A percentile compares a stretch with the other conserved stretches of the same genome.
phyloP scores from a whole-genome alignment of 2,113 vertebrate species.

The Taxidea taxus region DNA sequence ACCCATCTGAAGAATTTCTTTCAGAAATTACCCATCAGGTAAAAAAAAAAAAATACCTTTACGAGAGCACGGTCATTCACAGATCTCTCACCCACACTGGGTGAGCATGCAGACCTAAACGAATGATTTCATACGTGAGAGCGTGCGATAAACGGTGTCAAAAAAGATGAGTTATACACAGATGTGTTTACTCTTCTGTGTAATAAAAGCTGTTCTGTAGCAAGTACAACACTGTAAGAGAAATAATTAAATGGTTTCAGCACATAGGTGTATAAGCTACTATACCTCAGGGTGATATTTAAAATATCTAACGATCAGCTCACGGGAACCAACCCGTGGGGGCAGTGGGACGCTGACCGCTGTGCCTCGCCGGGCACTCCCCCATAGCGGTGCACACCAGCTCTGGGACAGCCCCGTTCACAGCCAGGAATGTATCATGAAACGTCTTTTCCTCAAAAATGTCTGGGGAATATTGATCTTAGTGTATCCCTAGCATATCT shows the following conservation, averaged over 20 bases:
- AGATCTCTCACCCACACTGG: neutral
- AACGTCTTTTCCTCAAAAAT: neutral
- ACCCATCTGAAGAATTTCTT: too few relatives aligned
- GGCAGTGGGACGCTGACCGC: rapidly evolving
- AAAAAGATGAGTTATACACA: neutral
- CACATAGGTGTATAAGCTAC: neutral
- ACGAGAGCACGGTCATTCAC: neutral
- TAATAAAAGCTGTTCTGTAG: neutral
- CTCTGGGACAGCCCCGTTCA: too few relatives aligned
- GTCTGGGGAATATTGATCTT: neutral
- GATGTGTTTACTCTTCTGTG: neutral
- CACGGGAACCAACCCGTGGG: rapidly evolving
- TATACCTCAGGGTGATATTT: neutral
- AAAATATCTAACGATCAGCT: neutral
- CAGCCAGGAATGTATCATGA: neutral
- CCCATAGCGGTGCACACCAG: neutral
- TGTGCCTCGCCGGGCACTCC: rapidly evolving
- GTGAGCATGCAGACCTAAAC: neutral
- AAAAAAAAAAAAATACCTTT: too few relatives aligned
- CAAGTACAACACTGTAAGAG: neutral
- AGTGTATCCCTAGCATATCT: neutral
- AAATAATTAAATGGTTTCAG: neutral
- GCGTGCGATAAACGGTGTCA: neutral
- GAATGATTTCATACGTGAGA: neutral
- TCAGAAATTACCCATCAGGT: too few relatives aligned